Evolutionary conservation across 1,140 invertebrate genomes (phyloP), one percentile per base, ranked within the genome.

Genomic region (Leptinotarsa lineolata): DNA sequence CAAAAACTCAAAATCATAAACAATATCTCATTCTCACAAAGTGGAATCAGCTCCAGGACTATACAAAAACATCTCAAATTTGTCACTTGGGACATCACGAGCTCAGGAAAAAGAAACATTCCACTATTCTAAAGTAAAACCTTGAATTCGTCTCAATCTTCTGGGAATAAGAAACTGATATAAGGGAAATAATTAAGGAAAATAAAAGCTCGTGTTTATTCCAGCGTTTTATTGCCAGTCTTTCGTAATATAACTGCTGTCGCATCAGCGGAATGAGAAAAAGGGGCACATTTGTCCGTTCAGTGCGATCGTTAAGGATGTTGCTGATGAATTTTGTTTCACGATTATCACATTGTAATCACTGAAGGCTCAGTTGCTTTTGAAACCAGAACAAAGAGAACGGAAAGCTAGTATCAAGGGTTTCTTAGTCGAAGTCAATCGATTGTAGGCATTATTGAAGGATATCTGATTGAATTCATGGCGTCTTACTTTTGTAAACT

Each of bases 121-220:
- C 6, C 13, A 18, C 48, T 13, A 39, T 54, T 54, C 48, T 13
- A 54, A 54, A 54, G n/a, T 18, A 54, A 54, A 54, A 54, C 48
- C 15, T 54, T n/a, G 2, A 54, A 54, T 54, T 54, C 48, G n/a
- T 54, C 16, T 54, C 48, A 15, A 54, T 54, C 48, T 54, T 16
- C 48, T 15, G 48, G 48, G 48, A 54, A 18, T 54, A 54, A 54
- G 48, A 54, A 54, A 54, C 48, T 54, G n/a, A 54, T 54, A 54
- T 54, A 54, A 0, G n/a, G 48, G 2, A 54, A 54, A 54, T 54
- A 54, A 54, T 54, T 54, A 54, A 54, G 48, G 48, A 54, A 54
- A 54, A 54, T 54, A 54, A 54, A 54, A 54, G 48, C 48, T 54
- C 48, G 48, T 54, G 48, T 54, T 54, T 13, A 54, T 54, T 54